Conservation (phyloP, 2,888 invertebrate species). For the Carpatolechia fugitivella region DNA sequence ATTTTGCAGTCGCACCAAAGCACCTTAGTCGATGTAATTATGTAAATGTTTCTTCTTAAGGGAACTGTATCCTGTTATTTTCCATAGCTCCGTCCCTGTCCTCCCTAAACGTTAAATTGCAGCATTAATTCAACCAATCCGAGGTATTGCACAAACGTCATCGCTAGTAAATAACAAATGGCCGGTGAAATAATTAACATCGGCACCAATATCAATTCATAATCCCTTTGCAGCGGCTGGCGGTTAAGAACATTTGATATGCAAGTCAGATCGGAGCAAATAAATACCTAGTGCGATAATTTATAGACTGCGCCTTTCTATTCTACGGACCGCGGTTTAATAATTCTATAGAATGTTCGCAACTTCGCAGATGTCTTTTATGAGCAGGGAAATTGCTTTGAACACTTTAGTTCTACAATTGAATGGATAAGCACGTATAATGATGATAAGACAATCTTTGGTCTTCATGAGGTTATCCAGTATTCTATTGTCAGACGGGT, state of each 20-base stretch:
- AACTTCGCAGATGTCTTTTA: too few species aligned
- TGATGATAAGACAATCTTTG: too few species aligned
- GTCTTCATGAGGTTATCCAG: too few species aligned
- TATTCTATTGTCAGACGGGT: too few species aligned
- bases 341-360: background rate
- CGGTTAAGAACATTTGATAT: background rate
- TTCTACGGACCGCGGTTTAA: background rate
- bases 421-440: too few species aligned
- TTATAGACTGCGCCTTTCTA: background rate
- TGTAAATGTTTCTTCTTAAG: too few species aligned
- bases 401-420: too few species aligned
- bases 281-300: background rate
- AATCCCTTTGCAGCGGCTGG: background rate
- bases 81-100: background rate
- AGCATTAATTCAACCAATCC: constrained; percentile 10
- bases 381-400: too few species aligned
- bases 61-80: background rate
- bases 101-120: background rate
- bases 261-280: constrained; percentile 2
- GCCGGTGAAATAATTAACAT: constrained; percentile 5
- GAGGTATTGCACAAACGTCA: constrained; percentile 4
- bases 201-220: constrained; percentile 4
- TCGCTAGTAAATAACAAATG: constrained; percentile 6
- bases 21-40: too few species aligned
- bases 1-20: too few species aligned